These are phyloP conservation scores for Dione vanillae DNA, from an alignment of 2,888 invertebrate species.

Conservation along the genomic window DNA sequence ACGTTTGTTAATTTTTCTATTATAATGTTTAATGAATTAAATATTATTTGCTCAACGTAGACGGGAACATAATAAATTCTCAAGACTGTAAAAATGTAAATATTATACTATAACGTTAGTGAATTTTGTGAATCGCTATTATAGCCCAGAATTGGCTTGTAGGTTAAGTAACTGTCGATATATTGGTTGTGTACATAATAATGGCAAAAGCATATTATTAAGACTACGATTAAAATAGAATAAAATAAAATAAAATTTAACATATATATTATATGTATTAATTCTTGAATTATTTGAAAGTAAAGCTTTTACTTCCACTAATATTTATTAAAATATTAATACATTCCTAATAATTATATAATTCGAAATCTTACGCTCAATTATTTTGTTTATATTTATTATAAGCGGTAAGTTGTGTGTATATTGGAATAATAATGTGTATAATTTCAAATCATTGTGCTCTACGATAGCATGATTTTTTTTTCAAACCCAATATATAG, in stretches of 20 bases:
- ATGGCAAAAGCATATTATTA: too few species aligned
- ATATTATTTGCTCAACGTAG: constrained; percentile 38
- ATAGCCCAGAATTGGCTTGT: constrained; percentile 51
- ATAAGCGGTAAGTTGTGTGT: not conserved
- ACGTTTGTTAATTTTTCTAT: not conserved
- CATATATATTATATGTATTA: too few species aligned
- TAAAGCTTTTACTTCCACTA: too few species aligned
- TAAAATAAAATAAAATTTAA: too few species aligned
- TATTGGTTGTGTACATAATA: constrained; percentile 79
- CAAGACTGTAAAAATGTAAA: constrained; percentile 47
- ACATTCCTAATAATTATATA: too few species aligned
- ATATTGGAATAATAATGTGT: not conserved
- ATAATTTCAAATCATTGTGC: not conserved
- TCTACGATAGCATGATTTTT: not conserved
- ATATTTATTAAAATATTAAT: too few species aligned
- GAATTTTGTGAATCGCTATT: constrained; percentile 27
- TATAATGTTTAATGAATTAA: not conserved
- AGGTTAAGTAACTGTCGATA: constrained; percentile 61
- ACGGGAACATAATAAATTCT: constrained; percentile 26
- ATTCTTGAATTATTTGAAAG: too few species aligned
- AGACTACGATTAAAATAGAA: too few species aligned
- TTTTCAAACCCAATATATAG: too few species aligned
- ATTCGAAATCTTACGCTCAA: not conserved
- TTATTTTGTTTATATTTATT: not conserved
- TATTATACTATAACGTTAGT: constrained; percentile 20